These are phyloP conservation scores for Drosophila picticornis DNA, from an alignment of 2,888 invertebrate species.

Conservation along the genomic window DNA sequence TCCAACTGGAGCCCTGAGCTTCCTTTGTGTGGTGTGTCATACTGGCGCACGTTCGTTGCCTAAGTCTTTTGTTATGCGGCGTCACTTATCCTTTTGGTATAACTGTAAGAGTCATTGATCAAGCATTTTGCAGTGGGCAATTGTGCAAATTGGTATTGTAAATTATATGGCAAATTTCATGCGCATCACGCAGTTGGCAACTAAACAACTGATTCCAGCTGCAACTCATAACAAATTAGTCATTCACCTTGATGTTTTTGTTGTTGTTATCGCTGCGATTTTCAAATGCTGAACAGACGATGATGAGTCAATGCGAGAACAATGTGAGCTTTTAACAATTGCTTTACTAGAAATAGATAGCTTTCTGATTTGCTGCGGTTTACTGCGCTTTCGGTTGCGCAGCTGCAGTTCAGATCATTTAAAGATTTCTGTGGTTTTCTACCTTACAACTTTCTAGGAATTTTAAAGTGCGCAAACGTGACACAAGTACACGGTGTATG, in stretches of 20 bases:
- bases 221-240: constrained; percentile 44
- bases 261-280: constrained; percentile 7
- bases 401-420: constrained; percentile 55
- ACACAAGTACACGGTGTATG: constrained; percentile 43
- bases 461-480: constrained; percentile 67
- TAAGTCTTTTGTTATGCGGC: constrained; percentile 67
- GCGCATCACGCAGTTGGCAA: constrained; percentile 64
- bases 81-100: constrained; percentile 35
- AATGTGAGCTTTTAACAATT: constrained; percentile 41
- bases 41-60: constrained; percentile 68
- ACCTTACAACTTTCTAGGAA: constrained; percentile 68
- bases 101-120: constrained; percentile 67
- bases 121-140: constrained; percentile 24
- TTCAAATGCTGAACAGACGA: constrained; percentile 30
- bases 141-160: constrained; percentile 44
- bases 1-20: constrained; percentile 14
- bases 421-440: constrained; percentile 49
- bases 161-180: constrained; percentile 64
- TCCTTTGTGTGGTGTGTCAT: constrained; percentile 55
- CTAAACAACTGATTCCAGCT: constrained; percentile 21
- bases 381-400: constrained; percentile 47
- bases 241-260: constrained; percentile 9
- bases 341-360: constrained; percentile 9
- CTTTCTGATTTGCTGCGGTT: constrained; percentile 46
- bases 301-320: constrained; percentile 63